Evolutionary conservation across 1,140 invertebrate species (phyloP).

Genomic region (Anastrepha ludens): DNA sequence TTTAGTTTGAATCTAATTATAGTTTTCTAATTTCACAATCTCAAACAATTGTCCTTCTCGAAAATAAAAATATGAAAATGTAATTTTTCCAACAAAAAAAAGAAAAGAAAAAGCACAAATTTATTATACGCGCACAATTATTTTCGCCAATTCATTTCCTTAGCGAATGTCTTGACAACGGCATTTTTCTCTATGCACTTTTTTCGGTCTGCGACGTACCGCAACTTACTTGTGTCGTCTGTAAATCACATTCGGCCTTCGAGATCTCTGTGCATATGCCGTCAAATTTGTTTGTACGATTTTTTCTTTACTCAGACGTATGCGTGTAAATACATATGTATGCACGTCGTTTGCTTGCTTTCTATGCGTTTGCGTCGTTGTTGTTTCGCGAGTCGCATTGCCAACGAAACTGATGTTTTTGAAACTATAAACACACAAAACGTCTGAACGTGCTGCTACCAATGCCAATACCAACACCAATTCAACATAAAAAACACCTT

Average conservation of each 20-base stretch:
- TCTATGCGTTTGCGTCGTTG: conserved; percentile 20
- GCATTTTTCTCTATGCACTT: background rate
- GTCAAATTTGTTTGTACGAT: background rate
- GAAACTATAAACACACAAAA: conserved; percentile 38
- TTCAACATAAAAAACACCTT: background rate
- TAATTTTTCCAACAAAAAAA: background rate
- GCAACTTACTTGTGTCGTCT: background rate
- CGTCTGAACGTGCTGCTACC: background rate
- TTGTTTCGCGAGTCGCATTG: conserved; percentile 43
- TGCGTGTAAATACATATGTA: background rate
- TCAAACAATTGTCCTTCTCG: conserved; percentile 11
- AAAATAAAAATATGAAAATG: background rate
- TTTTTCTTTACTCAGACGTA: background rate
- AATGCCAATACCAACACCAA: conserved; percentile 29
- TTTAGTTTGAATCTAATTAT: background rate
- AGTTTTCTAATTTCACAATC: background rate
- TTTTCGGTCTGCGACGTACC: background rate
- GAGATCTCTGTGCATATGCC: background rate
- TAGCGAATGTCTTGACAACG: background rate
- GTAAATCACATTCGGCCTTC: conserved; percentile 5
- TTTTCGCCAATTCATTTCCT: background rate
- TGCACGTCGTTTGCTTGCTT: conserved; percentile 18
- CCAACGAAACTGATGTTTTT: conserved; percentile 50
- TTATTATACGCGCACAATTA: background rate
- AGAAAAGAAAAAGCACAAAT: background rate